These are phyloP conservation scores for Drosophila colorata DNA, from an alignment of 2,888 invertebrate genomes.

Conservation along the genomic window DNA sequence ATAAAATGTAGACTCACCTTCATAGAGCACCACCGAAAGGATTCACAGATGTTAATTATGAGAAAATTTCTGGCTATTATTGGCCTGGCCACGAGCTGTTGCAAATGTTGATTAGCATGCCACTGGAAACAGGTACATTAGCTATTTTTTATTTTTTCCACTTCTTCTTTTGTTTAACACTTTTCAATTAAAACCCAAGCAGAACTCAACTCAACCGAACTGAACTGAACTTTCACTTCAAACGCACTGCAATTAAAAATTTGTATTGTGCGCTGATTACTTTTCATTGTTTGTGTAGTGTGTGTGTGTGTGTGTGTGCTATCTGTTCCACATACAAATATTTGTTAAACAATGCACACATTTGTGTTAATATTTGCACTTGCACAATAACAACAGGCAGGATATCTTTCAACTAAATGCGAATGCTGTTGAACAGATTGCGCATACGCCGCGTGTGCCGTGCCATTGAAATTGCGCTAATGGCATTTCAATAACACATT, in stretches of 20 bases:
- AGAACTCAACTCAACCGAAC: slow-evolving; percentile 24
- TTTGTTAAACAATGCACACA: slow-evolving; percentile 44
- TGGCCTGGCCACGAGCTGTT: slow-evolving; percentile 20
- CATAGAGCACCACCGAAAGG: slow-evolving; percentile 65
- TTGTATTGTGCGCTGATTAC: slow-evolving; percentile 53
- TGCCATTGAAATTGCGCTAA: slow-evolving; percentile 60
- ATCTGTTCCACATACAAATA: slow-evolving; percentile 34
- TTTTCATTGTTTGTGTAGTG: slow-evolving; percentile 43
- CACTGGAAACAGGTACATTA: slow-evolving; percentile 45
- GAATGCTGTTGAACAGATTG: slow-evolving; percentile 44
- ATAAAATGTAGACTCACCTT: slow-evolving; percentile 59
- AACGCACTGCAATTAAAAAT: slow-evolving; percentile 47
- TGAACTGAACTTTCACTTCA: slow-evolving; percentile 53
- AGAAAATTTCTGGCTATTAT: slow-evolving; percentile 35
- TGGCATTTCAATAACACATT: slow-evolving; percentile 73
- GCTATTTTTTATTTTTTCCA: slow-evolving; percentile 16
- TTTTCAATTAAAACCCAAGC: slow-evolving; percentile 30
- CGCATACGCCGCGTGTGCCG: slow-evolving; percentile 61
- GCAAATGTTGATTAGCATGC: slow-evolving; percentile 51
- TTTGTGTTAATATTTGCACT: slow-evolving; percentile 53
- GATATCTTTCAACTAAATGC: neutral
- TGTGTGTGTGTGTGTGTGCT: slow-evolving; percentile 11
- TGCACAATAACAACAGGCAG: slow-evolving; percentile 28
- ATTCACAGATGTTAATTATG: slow-evolving; percentile 32
- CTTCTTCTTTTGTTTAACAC: slow-evolving; percentile 27